phyloP scores from a whole-genome alignment of 2,113 vertebrate genomes.

The Daboia siamensis region DNA sequence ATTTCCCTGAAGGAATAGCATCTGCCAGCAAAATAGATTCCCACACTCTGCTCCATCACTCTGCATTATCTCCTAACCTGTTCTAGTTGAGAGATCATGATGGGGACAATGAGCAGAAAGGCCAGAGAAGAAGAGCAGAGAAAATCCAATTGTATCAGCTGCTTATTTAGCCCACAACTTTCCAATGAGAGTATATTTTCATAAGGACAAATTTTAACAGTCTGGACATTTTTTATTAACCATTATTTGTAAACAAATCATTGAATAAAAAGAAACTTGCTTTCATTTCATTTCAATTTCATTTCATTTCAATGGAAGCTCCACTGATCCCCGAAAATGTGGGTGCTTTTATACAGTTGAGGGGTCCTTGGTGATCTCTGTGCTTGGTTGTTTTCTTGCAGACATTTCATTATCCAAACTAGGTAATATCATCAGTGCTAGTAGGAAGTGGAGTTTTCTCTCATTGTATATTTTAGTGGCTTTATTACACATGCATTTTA shows the following conservation, averaged over 20 bases:
- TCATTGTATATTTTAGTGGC: not conserved
- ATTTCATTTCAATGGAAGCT: not conserved
- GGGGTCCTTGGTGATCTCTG: not conserved
- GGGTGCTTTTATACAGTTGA: not conserved
- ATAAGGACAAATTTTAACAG: not conserved
- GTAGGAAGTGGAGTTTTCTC: not conserved
- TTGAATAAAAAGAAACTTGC: not conserved
- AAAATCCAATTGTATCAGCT: not conserved
- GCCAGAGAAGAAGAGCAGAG: not conserved
- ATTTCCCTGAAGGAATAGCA: not conserved
- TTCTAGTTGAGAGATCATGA: not conserved
- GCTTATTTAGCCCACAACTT: not conserved
- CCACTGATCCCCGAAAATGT: not conserved
- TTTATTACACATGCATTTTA: not conserved
- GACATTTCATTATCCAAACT: not conserved
- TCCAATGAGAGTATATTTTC: not conserved
- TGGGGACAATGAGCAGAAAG: not conserved
- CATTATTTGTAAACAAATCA: not conserved
- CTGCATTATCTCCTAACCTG: not conserved
- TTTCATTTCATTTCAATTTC: too few relatives aligned
- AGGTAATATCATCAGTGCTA: not conserved
- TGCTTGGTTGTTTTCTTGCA: not conserved
- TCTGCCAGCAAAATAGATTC: not conserved
- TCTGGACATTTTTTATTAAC: not conserved
- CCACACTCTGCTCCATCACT: not conserved